Evolutionary conservation across 2,113 vertebrate genomes (phyloP).

Genomic region (Cyanocitta stelleri): DNA sequence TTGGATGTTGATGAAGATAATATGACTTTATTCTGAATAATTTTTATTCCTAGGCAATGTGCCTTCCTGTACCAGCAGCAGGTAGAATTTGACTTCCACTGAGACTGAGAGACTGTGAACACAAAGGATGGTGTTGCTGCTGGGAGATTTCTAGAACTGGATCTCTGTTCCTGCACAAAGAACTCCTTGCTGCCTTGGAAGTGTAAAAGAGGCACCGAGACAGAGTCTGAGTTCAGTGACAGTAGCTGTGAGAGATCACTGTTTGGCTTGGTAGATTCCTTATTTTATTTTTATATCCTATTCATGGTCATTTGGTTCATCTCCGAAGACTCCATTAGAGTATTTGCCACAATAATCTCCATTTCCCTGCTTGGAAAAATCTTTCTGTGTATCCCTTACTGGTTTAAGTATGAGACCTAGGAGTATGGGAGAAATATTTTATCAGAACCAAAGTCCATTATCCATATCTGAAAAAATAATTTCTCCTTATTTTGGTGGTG

Average conservation of each 20-base stretch:
- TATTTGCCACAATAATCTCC: conserved; percentile 29
- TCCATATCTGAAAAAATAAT: background rate
- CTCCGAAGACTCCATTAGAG: background rate
- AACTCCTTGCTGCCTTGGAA: conserved; percentile 49
- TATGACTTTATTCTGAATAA: background rate
- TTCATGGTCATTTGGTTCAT: background rate
- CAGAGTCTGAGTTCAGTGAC: background rate
- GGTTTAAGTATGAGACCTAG: background rate
- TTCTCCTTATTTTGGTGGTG: background rate
- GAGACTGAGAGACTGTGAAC: background rate
- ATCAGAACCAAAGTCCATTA: background rate
- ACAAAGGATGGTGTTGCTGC: conserved; percentile 23
- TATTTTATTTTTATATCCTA: background rate
- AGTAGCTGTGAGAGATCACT: background rate
- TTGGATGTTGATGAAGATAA: background rate
- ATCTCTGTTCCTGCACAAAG: conserved; percentile 46
- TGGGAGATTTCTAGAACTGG: conserved; percentile 59
- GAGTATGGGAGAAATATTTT: background rate
- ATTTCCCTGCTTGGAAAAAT: background rate
- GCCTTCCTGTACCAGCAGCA: background rate
- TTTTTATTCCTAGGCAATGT: background rate
- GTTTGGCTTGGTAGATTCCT: background rate
- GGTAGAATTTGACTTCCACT: conserved; percentile 36
- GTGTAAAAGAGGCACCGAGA: background rate
- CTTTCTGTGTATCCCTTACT: background rate